Percentiles rank a stretch among this genome's conserved stretches.
Conservation (phyloP, 1,140 invertebrate genomes). For the Augochlora pura region DNA sequence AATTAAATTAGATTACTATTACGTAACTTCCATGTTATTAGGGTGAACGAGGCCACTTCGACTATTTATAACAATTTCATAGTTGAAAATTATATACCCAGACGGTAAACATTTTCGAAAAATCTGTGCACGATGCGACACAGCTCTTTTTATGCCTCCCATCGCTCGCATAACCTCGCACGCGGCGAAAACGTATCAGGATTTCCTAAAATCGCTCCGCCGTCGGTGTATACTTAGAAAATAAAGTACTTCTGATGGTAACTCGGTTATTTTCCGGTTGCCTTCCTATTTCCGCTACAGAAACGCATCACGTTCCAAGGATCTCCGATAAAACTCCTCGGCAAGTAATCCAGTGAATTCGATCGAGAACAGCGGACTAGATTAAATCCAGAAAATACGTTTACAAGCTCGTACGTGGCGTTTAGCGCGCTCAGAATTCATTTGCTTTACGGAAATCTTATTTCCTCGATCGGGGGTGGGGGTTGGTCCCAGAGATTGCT, state of each 20-base stretch:
- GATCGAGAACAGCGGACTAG: conserved; percentile 5
- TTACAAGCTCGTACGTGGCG: conserved; percentile 2
- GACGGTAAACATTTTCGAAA: no score
- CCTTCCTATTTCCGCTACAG: background rate
- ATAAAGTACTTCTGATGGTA: background rate
- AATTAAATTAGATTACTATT: no score
- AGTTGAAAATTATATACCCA: no score
- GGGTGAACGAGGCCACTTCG: no score
- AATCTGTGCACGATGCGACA: no score
- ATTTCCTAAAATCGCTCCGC: no score
- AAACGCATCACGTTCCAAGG: background rate
- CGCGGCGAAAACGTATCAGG: no score
- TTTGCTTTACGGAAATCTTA: conserved; percentile 29
- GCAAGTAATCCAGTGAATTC: background rate
- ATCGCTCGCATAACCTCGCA: background rate
- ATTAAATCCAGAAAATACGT: conserved; percentile 25
- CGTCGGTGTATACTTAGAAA: no score
- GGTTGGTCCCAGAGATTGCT: conserved; percentile 17
- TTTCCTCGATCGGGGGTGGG: conserved; percentile 8
- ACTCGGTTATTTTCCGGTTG: background rate
- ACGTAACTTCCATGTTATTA: no score
- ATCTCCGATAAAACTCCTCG: background rate
- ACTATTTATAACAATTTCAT: no score
- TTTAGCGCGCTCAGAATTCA: conserved; percentile 25
- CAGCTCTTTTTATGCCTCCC: no score